phyloP scores from a whole-genome alignment of 2,113 vertebrate genomes.

The Syngnathus typhle region DNA sequence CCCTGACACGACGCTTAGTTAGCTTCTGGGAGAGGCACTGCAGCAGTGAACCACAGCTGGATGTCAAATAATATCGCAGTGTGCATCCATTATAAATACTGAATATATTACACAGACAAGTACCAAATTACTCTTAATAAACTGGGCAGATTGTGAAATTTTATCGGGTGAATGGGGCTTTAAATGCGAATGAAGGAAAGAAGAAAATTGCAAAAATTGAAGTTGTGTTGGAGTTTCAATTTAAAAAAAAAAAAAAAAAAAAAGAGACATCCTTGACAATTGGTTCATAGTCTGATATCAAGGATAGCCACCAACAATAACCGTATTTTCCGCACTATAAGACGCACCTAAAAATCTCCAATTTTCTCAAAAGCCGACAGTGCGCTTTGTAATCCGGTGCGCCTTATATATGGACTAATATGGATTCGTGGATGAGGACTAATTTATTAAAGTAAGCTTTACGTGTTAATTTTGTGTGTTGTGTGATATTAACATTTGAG shows the following conservation, averaged over 20 bases:
- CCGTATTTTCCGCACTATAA: too few relatives aligned
- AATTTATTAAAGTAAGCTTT: too few relatives aligned
- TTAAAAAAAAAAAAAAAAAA: not conserved
- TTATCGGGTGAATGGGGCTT: not conserved
- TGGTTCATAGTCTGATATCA: not conserved
- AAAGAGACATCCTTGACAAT: not conserved
- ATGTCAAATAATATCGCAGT: not conserved
- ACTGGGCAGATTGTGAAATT: not conserved
- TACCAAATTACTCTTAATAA: not conserved
- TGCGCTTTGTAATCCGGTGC: too few relatives aligned
- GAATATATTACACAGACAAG: not conserved
- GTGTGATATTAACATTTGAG: too few relatives aligned
- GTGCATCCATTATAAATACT: not conserved
- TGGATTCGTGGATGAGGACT: too few relatives aligned
- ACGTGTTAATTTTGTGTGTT: too few relatives aligned
- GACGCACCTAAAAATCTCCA: too few relatives aligned
- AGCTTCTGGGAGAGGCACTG: not conserved
- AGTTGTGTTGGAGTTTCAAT: not conserved
- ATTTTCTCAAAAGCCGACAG: too few relatives aligned
- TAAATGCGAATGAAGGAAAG: not conserved
- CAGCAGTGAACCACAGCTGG: not conserved
- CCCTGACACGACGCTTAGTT: conserved; percentile 2
- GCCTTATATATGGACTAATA: too few relatives aligned
- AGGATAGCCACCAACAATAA: too few relatives aligned
- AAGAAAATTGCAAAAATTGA: not conserved